Evolutionary conservation across 2,113 vertebrate species (phyloP).

Genomic region (Cromileptes altivelis): DNA sequence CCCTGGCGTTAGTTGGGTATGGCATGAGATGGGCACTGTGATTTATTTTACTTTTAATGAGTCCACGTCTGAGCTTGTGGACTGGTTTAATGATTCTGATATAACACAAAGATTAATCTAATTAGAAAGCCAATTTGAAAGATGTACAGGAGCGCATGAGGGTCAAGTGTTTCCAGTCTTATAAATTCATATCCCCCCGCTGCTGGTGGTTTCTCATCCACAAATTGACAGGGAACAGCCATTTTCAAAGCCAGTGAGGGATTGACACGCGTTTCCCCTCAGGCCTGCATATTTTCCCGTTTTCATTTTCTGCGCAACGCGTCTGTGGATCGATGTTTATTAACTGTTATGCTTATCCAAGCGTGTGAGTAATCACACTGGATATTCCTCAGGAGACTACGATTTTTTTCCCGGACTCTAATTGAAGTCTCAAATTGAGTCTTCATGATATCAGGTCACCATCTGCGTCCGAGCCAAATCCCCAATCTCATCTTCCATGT

Average conservation of each 20-base stretch:
- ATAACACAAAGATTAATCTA: background rate
- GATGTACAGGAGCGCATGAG: background rate
- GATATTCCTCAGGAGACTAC: constrained; percentile 44
- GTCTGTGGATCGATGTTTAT: constrained; percentile 70
- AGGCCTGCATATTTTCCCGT: constrained; percentile 26
- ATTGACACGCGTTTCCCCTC: constrained; percentile 29
- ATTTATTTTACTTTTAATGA: background rate
- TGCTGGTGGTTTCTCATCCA: constrained; percentile 16
- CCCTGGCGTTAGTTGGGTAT: constrained; percentile 1
- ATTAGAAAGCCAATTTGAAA: background rate
- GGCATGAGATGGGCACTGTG: constrained; percentile 1
- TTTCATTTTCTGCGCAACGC: constrained; percentile 40
- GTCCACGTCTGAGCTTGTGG: background rate
- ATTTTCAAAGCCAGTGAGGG: constrained; percentile 22
- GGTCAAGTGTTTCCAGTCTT: constrained; percentile 17
- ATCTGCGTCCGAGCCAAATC: constrained; percentile 57
- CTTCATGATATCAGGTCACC: constrained; percentile 59
- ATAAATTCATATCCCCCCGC: constrained; percentile 6
- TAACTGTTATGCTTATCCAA: constrained; percentile 54
- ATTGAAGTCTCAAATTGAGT: constrained; percentile 56
- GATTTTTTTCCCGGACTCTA: background rate
- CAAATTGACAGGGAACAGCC: constrained; percentile 27
- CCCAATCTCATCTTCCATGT: constrained; percentile 40
- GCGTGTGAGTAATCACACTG: constrained; percentile 62
- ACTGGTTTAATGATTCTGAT: background rate